Conservation (phyloP, 2,797 vertebrate genomes). For the Semaprochilodus insignis region DNA sequence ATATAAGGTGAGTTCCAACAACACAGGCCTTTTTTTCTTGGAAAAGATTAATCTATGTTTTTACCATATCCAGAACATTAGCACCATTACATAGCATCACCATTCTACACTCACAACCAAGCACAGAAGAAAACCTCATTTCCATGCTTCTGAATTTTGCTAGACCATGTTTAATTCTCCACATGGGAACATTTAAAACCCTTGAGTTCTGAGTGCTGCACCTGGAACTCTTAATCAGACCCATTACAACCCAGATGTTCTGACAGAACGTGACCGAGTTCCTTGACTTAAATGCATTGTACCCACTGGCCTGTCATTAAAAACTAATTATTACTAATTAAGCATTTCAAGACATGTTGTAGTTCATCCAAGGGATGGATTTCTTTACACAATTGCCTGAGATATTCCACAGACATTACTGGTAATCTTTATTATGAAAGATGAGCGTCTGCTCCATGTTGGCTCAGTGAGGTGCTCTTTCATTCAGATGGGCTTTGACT, state of each 20-base stretch:
- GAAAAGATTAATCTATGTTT: constrained; percentile 3
- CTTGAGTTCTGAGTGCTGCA: constrained; percentile 34
- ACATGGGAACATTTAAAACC: constrained; percentile 19
- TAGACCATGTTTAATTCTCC: constrained; percentile 23
- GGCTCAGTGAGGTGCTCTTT: constrained; percentile 31
- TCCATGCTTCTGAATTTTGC: constrained; percentile 22
- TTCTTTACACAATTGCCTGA: neutral
- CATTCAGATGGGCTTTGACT: constrained; percentile 36
- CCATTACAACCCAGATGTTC: constrained; percentile 49
- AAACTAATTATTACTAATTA: constrained; percentile 37
- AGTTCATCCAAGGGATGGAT: neutral
- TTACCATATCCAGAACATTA: neutral
- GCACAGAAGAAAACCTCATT: constrained; percentile 7
- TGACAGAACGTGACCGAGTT: constrained; percentile 31
- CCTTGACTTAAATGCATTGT: constrained; percentile 33
- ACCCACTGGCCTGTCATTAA: constrained; percentile 38
- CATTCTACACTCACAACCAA: constrained; percentile 2
- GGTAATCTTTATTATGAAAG: neutral
- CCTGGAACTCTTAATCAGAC: constrained; percentile 49
- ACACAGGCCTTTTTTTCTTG: neutral
- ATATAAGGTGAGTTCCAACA: constrained; percentile 86
- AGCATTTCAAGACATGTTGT: neutral
- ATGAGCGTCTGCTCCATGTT: constrained; percentile 17
- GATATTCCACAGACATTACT: neutral
- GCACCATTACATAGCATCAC: neutral